phyloP scores from a whole-genome alignment of 2,888 invertebrate genomes.

The Lottia scabra region DNA sequence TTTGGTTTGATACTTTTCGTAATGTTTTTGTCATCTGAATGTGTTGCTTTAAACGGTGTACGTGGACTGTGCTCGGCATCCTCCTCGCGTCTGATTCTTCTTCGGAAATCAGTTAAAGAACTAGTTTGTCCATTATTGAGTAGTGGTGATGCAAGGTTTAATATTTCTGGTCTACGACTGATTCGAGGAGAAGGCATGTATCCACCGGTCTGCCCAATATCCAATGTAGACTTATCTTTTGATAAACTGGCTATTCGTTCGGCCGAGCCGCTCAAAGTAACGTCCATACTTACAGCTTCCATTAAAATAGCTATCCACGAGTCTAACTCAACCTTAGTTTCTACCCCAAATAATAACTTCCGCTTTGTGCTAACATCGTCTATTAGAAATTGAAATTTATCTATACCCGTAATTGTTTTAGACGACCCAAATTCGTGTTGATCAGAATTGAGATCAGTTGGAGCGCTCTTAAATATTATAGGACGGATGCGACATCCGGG shows the following conservation, averaged over 20 bases:
- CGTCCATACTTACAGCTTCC: conserved; percentile 41
- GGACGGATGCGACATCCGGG: conserved; percentile 53
- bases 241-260: background rate
- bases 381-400: conserved; percentile 52
- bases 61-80: conserved; percentile 35
- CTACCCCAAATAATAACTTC: conserved; percentile 49
- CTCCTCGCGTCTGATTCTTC: conserved; percentile 23
- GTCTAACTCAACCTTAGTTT: conserved; percentile 40
- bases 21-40: conserved; percentile 31
- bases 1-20: conserved; percentile 18
- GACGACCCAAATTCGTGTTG: conserved; percentile 11
- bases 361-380: conserved; percentile 43
- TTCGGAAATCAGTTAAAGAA: conserved; percentile 14
- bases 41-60: conserved; percentile 42
- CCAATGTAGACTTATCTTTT: conserved; percentile 14
- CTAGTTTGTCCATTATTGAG: background rate
- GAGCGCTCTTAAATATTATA: conserved; percentile 48
- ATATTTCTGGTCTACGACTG: background rate
- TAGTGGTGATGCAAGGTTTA: background rate
- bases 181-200: conserved; percentile 23
- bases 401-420: conserved; percentile 48
- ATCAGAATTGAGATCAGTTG: conserved; percentile 28
- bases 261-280: conserved; percentile 19
- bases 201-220: conserved; percentile 5
- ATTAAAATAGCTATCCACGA: conserved; percentile 44